These are phyloP conservation scores for Platycnemis pennipes DNA, from an alignment of 2,888 invertebrate species.

Conservation along the genomic window DNA sequence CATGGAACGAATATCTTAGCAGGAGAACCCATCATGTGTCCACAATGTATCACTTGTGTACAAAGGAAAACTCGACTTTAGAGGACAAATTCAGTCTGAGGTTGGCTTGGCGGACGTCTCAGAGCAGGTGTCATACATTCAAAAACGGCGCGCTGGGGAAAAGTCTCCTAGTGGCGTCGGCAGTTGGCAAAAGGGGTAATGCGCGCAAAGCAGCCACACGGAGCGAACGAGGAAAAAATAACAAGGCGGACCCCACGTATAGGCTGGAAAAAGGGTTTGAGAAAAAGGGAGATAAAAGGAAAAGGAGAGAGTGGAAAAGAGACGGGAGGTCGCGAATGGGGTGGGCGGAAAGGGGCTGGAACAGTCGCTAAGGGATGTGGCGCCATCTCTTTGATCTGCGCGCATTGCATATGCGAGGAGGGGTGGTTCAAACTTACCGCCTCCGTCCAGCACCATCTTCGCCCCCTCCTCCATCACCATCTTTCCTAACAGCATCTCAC, in stretches of 20 bases:
- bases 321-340: conserved; percentile 5
- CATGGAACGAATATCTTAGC: neutral
- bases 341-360: neutral
- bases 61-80: neutral
- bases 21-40: neutral
- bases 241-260: neutral
- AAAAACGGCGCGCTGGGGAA: neutral
- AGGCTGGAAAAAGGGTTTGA: conserved; percentile 42
- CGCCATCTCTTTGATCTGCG: conserved; percentile 59
- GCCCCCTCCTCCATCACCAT: neutral
- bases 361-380: neutral
- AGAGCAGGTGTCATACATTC: neutral
- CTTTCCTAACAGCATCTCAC: neutral
- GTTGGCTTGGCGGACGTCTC: neutral
- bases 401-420: conserved; percentile 28
- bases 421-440: neutral
- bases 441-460: conserved; percentile 1
- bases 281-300: conserved; percentile 28
- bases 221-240: conserved; percentile 31
- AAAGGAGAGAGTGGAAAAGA: neutral
- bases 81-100: neutral
- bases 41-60: neutral
- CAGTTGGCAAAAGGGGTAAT: neutral
- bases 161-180: neutral
- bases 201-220: neutral